Base-by-base conservation (phyloP, 2,113 vertebrate genomes). In the Psilopsiagon aurifrons region DNA sequence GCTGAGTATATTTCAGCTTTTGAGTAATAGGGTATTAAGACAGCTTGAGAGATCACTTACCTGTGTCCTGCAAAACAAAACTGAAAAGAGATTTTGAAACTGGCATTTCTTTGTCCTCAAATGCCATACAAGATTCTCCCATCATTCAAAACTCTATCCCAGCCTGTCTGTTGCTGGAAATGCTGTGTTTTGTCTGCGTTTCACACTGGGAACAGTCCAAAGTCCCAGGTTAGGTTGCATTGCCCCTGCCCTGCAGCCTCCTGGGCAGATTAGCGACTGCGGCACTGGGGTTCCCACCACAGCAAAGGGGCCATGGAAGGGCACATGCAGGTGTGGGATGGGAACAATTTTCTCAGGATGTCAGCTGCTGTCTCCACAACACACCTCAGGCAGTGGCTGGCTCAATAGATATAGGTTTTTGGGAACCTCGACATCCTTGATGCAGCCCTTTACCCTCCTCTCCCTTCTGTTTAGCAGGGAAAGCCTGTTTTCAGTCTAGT, bases 1-100 rank as follows among this genome's bases (percentile, higher is more conserved):
- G 44, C 64, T 67, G 46, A 64, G 22, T 37, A 17, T 64, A 19
- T 88, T 67, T 55, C 74, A 79, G 46, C 43, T 59, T 77, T 37
- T 92, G 41, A 8, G 39, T 60, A 97, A 79, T 46, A 70, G 35
- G 41, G 87, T 94, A 92, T 94, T 96, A 94, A 90, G 35, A 54
- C 49, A 71, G 57, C 73, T 73, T 81, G 43, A 94, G 37, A 95
- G 22, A 44, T 52, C 39, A 52, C 43, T 84, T 95, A 66, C 23
- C 39, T 79, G 69, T 66, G 86, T 94, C 91, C 92, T 91, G 78
- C 83, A 90, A 83, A 95, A 94, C 85, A 89, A 86, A 96, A 93
- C 59, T 54, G 44, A 44, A 92, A 97, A 80, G 69, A 77, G 52
- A 63, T 23, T 43, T 17, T 67, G 39, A 86, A 92, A 83, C 70